Base-by-base conservation (phyloP, 1,140 invertebrate species). In the Nilaparvata lugens region DNA sequence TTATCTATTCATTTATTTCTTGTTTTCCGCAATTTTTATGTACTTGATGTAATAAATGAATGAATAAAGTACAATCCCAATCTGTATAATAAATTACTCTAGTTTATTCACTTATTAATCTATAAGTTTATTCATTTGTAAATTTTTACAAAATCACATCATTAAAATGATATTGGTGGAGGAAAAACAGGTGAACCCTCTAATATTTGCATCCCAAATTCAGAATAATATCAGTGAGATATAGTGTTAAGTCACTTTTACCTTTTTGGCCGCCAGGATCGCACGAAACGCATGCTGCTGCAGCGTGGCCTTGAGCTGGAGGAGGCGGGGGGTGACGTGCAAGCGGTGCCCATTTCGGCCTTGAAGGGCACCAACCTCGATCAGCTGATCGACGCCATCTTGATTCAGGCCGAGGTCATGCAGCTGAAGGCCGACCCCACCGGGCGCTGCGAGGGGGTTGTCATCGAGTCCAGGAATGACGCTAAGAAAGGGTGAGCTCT, bases 281-380 rank as follows among this genome's bases (percentile, higher is more conserved):
- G 78, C 60, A 86, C 90, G 6, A 85, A 92, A 68, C 73, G 78
- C 52, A 86, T 87, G 73, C 76, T 99, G 9, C 60, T 82, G 35
- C 77, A 86, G 67, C 76, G 88, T 68, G 92, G 91, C 11, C 77
- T 99, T 42, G 76, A 88, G 19, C 79, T 94, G 7, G 97, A 99
- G 77, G 86, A 87, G 35, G 71, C 87, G 60, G 96, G 96, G 0
- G 97, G 97, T 1, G 94, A 98, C 64, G 78, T 96, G 4, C 95
- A 97, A 75, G 84, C 85, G 31, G 84, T 99, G 57, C 84, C 86
- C 19, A 88, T 99, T 63, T 98, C 95, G 0, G 97, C 97, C 0
- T 76, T 97, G 0, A 83, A 89, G 71, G 83, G 83, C 56, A 87
- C 80, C 2, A 93, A 95, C 73, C 71, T 97, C n/a, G 74, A 86